These are phyloP conservation scores for Halocaridina rubra DNA, from an alignment of 2,888 invertebrate genomes.

Conservation along the genomic window DNA sequence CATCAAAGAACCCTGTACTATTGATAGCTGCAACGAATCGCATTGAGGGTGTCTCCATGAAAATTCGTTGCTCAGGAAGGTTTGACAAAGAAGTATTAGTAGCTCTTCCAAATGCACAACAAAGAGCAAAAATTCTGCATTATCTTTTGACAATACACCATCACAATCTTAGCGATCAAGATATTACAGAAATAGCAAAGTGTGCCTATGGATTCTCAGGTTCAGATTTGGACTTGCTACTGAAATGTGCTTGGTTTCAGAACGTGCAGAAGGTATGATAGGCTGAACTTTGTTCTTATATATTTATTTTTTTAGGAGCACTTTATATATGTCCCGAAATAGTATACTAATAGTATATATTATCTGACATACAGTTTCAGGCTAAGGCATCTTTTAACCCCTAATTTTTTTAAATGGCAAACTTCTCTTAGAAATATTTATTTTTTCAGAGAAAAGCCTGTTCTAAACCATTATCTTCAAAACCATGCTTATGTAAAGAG, in stretches of 20 bases:
- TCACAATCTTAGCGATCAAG: not conserved
- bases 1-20: not conserved
- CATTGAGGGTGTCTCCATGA: not conserved
- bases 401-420: not conserved
- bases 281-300: too few species aligned
- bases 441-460: not conserved
- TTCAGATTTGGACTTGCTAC: constrained; percentile 29
- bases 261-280: not conserved
- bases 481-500: not conserved
- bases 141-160: constrained; percentile 12
- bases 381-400: not conserved
- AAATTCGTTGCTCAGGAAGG: constrained; percentile 21
- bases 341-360: not conserved
- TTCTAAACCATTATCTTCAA: not conserved
- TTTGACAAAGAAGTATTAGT: constrained; percentile 29
- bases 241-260: constrained; percentile 33
- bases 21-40: constrained; percentile 25
- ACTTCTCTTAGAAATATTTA: not conserved
- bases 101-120: constrained; percentile 27
- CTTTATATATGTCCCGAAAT: not conserved
- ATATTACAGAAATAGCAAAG: not conserved
- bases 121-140: constrained; percentile 9
- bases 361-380: not conserved
- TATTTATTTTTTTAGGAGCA: not conserved
- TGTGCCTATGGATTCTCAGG: constrained; percentile 47